phyloP scores from a whole-genome alignment of 2,113 vertebrate species.

The Equus przewalskii region DNA sequence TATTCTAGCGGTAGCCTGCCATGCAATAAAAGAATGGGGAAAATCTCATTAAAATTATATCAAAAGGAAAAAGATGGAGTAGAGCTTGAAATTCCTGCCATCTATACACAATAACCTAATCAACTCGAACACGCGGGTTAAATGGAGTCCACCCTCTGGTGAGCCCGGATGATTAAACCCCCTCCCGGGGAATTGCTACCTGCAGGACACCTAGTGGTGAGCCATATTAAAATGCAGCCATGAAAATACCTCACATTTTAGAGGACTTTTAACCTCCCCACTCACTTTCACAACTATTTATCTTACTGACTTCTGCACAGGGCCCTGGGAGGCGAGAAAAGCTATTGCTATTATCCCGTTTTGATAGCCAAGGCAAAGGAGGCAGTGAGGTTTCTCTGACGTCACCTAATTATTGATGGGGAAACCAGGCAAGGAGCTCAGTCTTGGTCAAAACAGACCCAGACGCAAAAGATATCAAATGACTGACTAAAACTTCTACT shows the following conservation, averaged over 20 bases:
- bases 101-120: conserved; percentile 82
- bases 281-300: conserved; percentile 69
- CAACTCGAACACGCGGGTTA: conserved; percentile 77
- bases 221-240: conserved; percentile 76
- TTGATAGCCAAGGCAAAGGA: not conserved
- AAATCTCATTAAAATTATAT: conserved; percentile 83
- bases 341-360: not conserved
- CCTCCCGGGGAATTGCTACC: conserved; percentile 65
- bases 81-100: conserved; percentile 71
- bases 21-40: conserved; percentile 74
- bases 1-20: conserved; percentile 72
- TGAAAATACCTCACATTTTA: conserved; percentile 69
- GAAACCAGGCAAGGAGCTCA: not conserved
- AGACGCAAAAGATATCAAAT: not conserved
- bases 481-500: not conserved
- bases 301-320: conserved; percentile 64
- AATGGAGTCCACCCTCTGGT: conserved; percentile 68
- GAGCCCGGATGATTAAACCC: conserved; percentile 71
- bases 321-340: conserved; percentile 22
- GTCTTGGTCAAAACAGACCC: not conserved
- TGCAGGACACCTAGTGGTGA: conserved; percentile 63
- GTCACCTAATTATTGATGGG: not conserved
- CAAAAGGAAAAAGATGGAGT: conserved; percentile 76
- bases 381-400: not conserved
- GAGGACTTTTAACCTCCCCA: conserved; percentile 65